Base-by-base conservation (phyloP, 2,888 invertebrate genomes). In the Crioceris asparagi region DNA sequence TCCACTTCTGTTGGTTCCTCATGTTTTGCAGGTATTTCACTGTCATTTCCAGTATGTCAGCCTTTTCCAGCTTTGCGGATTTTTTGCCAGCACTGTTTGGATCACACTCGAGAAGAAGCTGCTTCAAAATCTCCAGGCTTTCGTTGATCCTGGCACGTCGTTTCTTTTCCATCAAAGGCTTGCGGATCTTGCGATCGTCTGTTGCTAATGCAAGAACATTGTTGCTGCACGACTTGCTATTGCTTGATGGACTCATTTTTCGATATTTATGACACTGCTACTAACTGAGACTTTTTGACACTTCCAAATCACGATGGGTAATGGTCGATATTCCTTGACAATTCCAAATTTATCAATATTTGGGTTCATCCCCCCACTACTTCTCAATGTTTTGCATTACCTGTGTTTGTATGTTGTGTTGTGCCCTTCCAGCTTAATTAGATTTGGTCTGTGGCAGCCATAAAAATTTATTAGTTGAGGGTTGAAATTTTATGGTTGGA, bases 21-120 rank as follows among this genome's bases (percentile, higher is more conserved):
- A 44, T 25, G 17, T 34, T 23, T 39, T 68, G 69, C 2, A 74
- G 44, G 51, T 74, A 72, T 43, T 72, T 44, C 25, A 52, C 51
- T 2, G 51, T 50, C 45, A 52, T 39, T 34, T 52, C 52, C 29
- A 52, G 34, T 16, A 52, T 51, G 27, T 52, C 52, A 2, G 52
- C 52, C 35, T 52, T 52, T 38, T 52, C 52, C 33, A 52, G 27
- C 31, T 51, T 52, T 25, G 45, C 42, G 36, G 38, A 44, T 17
- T 40, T 40, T 8, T 44, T 41, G 11, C 30, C 43, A 23, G 39
- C 47, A 30, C 34, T 38, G 10, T 50, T 37, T 3, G 51, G 49
- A 37, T 51, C 47, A 35, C 40, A 44, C 33, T 50, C 45, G 11
- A 50, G 18, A 17, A 52, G 23, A 11, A 52, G 46, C 12, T 40